Evolutionary conservation across 2,888 invertebrate genomes (phyloP).

Genomic region (Eilema depressum): DNA sequence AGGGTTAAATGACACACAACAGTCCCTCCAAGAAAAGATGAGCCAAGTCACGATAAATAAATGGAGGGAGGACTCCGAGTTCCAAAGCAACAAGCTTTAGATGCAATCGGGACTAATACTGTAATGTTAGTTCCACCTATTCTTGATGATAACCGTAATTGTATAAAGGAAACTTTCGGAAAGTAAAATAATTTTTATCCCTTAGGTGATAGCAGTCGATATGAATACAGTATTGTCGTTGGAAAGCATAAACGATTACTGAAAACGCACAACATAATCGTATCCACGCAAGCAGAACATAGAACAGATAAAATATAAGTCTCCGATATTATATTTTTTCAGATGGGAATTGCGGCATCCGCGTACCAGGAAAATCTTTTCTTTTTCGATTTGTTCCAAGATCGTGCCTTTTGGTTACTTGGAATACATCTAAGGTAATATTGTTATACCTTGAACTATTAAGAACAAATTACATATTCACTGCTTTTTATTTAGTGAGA

Average conservation of each 20-base stretch:
- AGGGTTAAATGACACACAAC: neutral
- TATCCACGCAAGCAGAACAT: neutral
- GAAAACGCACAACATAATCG: neutral
- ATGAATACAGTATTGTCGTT: neutral
- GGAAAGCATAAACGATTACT: slow-evolving; percentile 1
- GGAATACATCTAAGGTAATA: neutral
- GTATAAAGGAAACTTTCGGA: neutral
- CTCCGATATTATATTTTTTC: neutral
- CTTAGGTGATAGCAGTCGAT: neutral
- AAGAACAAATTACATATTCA: too few relatives aligned
- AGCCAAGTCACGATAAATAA: neutral
- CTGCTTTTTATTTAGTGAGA: too few relatives aligned
- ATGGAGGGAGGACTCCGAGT: too few relatives aligned
- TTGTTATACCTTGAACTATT: neutral
- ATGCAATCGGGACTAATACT: too few relatives aligned
- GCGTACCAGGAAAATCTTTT: slow-evolving; percentile 13
- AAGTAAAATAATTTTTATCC: neutral
- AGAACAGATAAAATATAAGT: slow-evolving; percentile 4
- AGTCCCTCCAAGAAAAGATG: neutral
- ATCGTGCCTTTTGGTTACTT: slow-evolving; percentile 6
- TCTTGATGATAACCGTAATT: too few relatives aligned
- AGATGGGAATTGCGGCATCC: slow-evolving; percentile 7
- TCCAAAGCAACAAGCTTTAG: too few relatives aligned
- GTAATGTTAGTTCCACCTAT: too few relatives aligned
- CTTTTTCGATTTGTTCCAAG: neutral